phyloP scores from a whole-genome alignment of 2,888 invertebrate genomes.

The Bombyx huttoni region DNA sequence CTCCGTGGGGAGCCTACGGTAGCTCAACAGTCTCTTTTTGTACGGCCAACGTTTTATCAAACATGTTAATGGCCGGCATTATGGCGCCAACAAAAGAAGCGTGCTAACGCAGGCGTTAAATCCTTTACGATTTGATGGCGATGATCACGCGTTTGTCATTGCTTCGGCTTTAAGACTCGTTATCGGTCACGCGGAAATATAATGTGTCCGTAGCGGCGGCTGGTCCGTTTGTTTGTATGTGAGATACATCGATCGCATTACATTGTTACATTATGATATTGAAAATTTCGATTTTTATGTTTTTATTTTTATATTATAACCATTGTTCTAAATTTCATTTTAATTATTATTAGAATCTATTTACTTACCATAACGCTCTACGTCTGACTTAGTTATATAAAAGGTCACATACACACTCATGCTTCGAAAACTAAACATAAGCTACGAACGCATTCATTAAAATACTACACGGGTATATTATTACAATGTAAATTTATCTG shows the following conservation, averaged over 20 bases:
- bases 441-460: slow-evolving; percentile 47
- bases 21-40: slow-evolving; percentile 63
- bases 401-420: slow-evolving; percentile 49
- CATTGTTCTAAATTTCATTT: too few relatives aligned
- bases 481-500: slow-evolving; percentile 68
- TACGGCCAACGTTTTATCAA: slow-evolving; percentile 65
- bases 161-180: slow-evolving; percentile 33
- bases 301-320: neutral
- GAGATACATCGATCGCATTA: neutral
- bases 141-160: slow-evolving; percentile 64
- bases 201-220: neutral
- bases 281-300: neutral
- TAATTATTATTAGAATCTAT: too few relatives aligned
- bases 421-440: slow-evolving; percentile 50
- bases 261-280: neutral
- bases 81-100: slow-evolving; percentile 67
- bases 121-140: slow-evolving; percentile 69
- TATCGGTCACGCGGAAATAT: slow-evolving; percentile 34
- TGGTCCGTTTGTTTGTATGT: slow-evolving; percentile 1
- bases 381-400: slow-evolving; percentile 12
- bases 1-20: slow-evolving; percentile 61
- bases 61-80: slow-evolving; percentile 70
- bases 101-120: slow-evolving; percentile 72
- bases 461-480: slow-evolving; percentile 28
- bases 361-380: neutral